Evolutionary conservation across 1,140 invertebrate genomes (phyloP).

Genomic region (Drosophila virilis): DNA sequence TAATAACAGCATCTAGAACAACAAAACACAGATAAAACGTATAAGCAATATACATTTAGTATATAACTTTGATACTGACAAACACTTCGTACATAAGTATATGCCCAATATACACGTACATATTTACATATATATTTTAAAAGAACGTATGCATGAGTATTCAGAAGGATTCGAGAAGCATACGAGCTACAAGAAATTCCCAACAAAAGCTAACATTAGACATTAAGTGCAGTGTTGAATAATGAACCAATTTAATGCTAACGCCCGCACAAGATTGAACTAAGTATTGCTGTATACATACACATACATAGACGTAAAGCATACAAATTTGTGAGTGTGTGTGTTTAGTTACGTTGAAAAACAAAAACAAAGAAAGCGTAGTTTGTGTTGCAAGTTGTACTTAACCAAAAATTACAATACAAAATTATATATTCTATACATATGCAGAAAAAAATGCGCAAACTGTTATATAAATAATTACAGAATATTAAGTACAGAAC

Average conservation of each 20-base stretch:
- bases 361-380: conserved; percentile 19
- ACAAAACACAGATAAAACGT: conserved; percentile 12
- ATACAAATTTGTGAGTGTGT: conserved; percentile 22
- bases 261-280: conserved; percentile 7
- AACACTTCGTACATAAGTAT: conserved; percentile 12
- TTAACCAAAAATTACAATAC: conserved; percentile 23
- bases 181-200: background rate
- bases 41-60: conserved; percentile 49
- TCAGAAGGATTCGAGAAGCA: background rate
- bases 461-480: conserved; percentile 44
- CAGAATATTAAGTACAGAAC: conserved; percentile 23
- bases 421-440: conserved; percentile 35
- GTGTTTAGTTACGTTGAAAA: conserved; percentile 28
- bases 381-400: conserved; percentile 45
- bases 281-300: background rate
- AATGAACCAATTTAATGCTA: conserved; percentile 58
- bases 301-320: conserved; percentile 5
- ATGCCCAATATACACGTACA: background rate
- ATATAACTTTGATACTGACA: conserved; percentile 23
- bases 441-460: conserved; percentile 18
- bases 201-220: conserved; percentile 53
- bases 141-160: conserved; percentile 27
- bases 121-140: background rate
- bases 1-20: conserved; percentile 30
- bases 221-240: conserved; percentile 56